Conservation (phyloP, 1,140 invertebrate genomes). For the Hydropsyche tenuis region DNA sequence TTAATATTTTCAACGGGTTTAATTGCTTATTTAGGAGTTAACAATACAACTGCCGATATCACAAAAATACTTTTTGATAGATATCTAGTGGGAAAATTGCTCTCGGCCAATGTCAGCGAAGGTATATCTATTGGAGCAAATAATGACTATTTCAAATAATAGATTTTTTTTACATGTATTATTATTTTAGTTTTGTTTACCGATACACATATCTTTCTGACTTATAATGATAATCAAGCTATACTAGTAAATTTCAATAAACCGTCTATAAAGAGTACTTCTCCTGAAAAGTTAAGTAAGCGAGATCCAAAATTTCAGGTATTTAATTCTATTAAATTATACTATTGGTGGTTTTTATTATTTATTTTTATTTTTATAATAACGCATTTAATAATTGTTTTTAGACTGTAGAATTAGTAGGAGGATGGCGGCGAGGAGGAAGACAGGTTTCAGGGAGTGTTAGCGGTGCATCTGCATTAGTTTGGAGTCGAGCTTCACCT, state of each 20-base stretch:
- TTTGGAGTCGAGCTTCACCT: conserved; percentile 56
- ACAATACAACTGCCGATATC: conserved; percentile 40
- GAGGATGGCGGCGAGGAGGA: conserved; percentile 47
- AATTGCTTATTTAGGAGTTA: conserved; percentile 38
- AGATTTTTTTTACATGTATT: not conserved
- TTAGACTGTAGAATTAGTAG: conserved; percentile 45
- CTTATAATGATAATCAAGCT: conserved; percentile 47
- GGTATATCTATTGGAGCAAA: conserved; percentile 31
- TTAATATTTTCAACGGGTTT: conserved; percentile 44
- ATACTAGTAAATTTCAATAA: conserved; percentile 48
- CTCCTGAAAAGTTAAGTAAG: conserved; percentile 45
- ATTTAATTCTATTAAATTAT: not conserved
- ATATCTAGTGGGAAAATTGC: conserved; percentile 46
- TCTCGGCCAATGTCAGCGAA: conserved; percentile 43
- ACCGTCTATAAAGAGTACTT: conserved; percentile 39
- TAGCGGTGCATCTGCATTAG: conserved; percentile 46
- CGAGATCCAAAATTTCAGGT: conserved; percentile 49
- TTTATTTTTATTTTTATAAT: not conserved
- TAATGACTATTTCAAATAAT: no score
- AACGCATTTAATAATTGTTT: not conserved
- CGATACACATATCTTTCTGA: conserved; percentile 45
- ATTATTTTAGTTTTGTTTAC: conserved; percentile 42
- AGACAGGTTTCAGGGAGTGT: conserved; percentile 50
- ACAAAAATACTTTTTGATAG: conserved; percentile 44
- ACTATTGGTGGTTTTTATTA: not conserved